Base-by-base conservation (phyloP, 2,888 invertebrate genomes). In the Drosophila helvetica region DNA sequence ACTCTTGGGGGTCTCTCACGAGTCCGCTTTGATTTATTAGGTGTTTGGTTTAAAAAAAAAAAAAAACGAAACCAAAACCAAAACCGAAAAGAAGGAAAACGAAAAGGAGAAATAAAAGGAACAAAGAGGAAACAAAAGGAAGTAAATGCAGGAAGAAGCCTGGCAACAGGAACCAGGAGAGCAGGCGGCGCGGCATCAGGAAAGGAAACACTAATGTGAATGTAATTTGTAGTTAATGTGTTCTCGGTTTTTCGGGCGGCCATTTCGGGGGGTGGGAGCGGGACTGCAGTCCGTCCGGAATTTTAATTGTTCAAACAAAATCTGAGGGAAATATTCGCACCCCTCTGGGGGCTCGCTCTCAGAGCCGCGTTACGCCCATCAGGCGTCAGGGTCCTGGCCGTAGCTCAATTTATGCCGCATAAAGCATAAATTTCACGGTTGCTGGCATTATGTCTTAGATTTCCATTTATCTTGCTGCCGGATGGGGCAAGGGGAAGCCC, bases 201-300 rank as follows among this genome's bases (percentile, higher is more conserved):
- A 86, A 84, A 27, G 27, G 74, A 86, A 84, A 84, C 85, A 84
- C 88, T 88, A 85, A 87, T 85, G 88, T 87, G 88, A 83, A 80
- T 87, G 85, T 85, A 85, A 85, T 85, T 85, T 88, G 88, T 86
- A 86, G 85, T 86, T 86, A 85, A 85, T 85, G 85, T 82, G 80
- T 63, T 77, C 71, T 73, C 74, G 77, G 68, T 60, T 62, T 38
- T 38, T n/a, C n/a, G 27, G 27, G n/a, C 30, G 12, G 75, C 70
- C 82, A 74, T 53, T 65, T 19, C n/a, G 19, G 1, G 19, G 19
- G 19, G 19, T 19, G 19, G 19, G 19, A 2, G 1, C 1, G 19
- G 19, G 19, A 2, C 22, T 22, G 22, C 0, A 22, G 22, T 22
- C 27, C 8, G 27, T 27, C 1, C 27, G 27, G 54, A 63, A 57